Evolutionary conservation across 2,797 vertebrate species (phyloP), one percentile per base, ranked within the genome.

Genomic region (Allobates femoralis): DNA sequence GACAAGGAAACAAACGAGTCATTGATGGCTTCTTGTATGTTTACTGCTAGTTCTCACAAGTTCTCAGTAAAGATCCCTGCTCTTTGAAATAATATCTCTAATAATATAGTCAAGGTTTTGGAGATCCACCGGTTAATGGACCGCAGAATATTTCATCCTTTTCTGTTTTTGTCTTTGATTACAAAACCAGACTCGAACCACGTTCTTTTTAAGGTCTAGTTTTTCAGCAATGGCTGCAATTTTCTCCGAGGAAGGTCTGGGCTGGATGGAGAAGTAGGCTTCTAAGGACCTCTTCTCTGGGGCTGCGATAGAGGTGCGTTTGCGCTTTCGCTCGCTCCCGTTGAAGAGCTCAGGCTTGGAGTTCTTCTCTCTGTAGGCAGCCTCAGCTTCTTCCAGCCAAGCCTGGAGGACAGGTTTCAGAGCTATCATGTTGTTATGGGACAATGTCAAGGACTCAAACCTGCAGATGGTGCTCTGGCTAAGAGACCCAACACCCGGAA

Each of bases 381-480:
- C 96, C 90, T 98, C 97, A 0, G 97, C 97, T 76, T 97, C 97
- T 90, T 98, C 97, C 83, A 98, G 93, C 97, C 97, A 99, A 64
- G 97, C 96, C 91, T 97, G 97, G 0, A 98, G 95, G 5, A 98
- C 96, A 0, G 97, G 97, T 89, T 96, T 96, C 60, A 98, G 96
- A n/a, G 97, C 97, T 1, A 97, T 96, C 97, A 99, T 99, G 93
- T 98, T 99, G 94, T 98, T 98, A 93, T 98, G 97, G n/a, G 97
- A 98, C 34, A 99, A 92, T 0, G 97, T 99, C 62, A 99, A 95
- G 30, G 97, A 99, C 93, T 98, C 97, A 92, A 99, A 99, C 92
- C 97, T 94, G 93, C 97, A 98, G 93, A 99, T 99, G 88, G 97
- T 99, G 94, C 97, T 99, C 94, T 98, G 97, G 93, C 97, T 99